Evolutionary conservation across 2,113 vertebrate species (phyloP).

Genomic region (Hirundichthys speculiger): DNA sequence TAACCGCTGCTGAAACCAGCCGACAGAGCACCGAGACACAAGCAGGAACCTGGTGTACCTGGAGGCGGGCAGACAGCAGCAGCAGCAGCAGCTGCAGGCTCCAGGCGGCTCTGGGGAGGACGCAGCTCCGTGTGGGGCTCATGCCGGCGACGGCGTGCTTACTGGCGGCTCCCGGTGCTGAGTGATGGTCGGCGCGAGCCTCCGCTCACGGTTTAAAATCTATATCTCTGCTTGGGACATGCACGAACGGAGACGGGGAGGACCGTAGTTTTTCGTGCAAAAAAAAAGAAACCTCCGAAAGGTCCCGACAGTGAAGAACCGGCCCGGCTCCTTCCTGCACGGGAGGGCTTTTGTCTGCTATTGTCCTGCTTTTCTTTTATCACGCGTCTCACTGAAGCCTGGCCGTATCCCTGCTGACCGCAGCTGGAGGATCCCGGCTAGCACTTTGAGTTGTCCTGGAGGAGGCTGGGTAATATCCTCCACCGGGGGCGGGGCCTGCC

Average conservation of each 20-base stretch:
- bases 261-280: neutral
- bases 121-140: constrained; percentile 13
- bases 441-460: constrained; percentile 52
- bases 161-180: constrained; percentile 12
- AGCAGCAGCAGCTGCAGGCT: constrained; percentile 22
- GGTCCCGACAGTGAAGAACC: neutral
- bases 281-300: neutral
- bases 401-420: neutral
- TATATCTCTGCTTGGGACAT: constrained; percentile 1
- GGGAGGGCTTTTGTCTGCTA: constrained; percentile 22
- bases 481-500: neutral
- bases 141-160: constrained; percentile 27
- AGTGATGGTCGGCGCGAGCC: constrained; percentile 8
- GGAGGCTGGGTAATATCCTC: constrained; percentile 84
- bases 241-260: neutral
- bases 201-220: constrained; percentile 1
- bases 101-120: neutral
- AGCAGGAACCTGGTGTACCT: constrained; percentile 30
- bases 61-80: constrained; percentile 18
- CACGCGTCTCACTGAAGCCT: fast-evolving
- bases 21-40: neutral
- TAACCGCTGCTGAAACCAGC: neutral
- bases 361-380: neutral
- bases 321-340: neutral
- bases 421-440: constrained; percentile 2